Base-by-base conservation (phyloP, 2,113 vertebrate genomes). In the Channa argus region DNA sequence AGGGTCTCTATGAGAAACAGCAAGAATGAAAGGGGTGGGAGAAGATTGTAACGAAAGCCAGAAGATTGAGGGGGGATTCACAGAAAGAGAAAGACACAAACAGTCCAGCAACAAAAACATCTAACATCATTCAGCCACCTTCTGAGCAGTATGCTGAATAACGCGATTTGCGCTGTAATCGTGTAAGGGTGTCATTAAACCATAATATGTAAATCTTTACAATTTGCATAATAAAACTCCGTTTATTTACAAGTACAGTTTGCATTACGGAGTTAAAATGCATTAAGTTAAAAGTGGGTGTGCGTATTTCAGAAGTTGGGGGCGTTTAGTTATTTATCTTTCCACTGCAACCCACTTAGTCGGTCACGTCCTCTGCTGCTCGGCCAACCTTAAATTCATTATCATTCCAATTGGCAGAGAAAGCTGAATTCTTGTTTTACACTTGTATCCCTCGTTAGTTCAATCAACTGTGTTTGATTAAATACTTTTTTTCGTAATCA, bases 1-100 rank as follows among this genome's bases (percentile, higher is more conserved):
- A 9, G 36, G 38, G 38, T 82, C 46, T 53, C 71, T 74, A 10
- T 53, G 77, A 85, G 72, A 84, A 83, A 55, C 50, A 41, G 53
- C 56, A 58, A 49, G 50, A 68, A 66, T 41, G 49, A 58, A 34
- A 50, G n/a, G 39, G 7, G 41, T 1, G 49, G 44, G 24, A 3
- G 36, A 38, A 11, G 15, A 59, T 7, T 24, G 34, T 4, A 15
- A 44, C 5, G 15, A 2, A 50, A 66, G 62, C 8, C 55, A 45
- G 15, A 41, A 36, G 34, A 34, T 2, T 10, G 8, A 11, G 24
- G 53, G 38, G 34, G 3, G 34, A n/a, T 3, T 38, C 5, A 49
- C 36, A 58, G 44, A 44, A 8, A 56, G 5, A 41, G 8, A 33
- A 58, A 68, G 37, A 8, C 45, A 63, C 12, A 53, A 45, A 43